Evolutionary conservation across 2,797 vertebrate genomes (phyloP).

Genomic region (Distichodus sexfasciatus): DNA sequence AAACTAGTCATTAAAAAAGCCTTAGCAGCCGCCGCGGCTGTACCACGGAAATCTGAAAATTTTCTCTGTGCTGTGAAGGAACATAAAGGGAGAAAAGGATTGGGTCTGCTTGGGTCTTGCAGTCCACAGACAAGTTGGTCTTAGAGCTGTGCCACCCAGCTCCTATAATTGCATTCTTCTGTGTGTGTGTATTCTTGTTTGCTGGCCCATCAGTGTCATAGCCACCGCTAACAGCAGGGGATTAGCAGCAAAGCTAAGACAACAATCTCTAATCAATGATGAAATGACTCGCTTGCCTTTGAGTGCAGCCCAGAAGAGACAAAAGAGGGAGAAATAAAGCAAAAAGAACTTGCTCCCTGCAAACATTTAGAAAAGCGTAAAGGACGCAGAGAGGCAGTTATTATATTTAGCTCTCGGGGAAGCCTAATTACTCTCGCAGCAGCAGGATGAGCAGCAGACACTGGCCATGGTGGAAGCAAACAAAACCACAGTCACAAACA

Average conservation of each 20-base stretch:
- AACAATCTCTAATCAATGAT: constrained; percentile 57
- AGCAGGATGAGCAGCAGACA: constrained; percentile 1
- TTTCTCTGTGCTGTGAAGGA: constrained; percentile 6
- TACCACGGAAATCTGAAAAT: not conserved
- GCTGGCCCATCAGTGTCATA: constrained; percentile 2
- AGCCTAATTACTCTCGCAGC: constrained; percentile 25
- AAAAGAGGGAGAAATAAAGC: constrained; percentile 23
- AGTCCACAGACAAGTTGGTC: not conserved
- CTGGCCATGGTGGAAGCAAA: not conserved
- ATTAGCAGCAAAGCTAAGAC: constrained; percentile 47
- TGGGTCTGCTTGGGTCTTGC: not conserved
- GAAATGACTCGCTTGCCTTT: constrained; percentile 40
- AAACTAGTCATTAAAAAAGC: constrained; percentile 15
- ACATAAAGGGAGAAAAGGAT: not conserved
- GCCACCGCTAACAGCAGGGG: constrained; percentile 54
- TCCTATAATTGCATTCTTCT: constrained; percentile 26
- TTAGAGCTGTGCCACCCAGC: not conserved
- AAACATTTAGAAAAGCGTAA: not conserved
- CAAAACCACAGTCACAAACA: not conserved
- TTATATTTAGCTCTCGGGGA: constrained; percentile 4
- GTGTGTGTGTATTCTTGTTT: constrained; percentile 16
- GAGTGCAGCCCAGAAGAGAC: constrained; percentile 24
- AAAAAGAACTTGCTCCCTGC: not conserved
- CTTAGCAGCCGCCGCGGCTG: not conserved
- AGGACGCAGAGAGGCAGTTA: not conserved